Evolutionary conservation across 37 sponge, comb jelly and placozoan species (phyloP).

Genomic region (Geodia barretti): DNA sequence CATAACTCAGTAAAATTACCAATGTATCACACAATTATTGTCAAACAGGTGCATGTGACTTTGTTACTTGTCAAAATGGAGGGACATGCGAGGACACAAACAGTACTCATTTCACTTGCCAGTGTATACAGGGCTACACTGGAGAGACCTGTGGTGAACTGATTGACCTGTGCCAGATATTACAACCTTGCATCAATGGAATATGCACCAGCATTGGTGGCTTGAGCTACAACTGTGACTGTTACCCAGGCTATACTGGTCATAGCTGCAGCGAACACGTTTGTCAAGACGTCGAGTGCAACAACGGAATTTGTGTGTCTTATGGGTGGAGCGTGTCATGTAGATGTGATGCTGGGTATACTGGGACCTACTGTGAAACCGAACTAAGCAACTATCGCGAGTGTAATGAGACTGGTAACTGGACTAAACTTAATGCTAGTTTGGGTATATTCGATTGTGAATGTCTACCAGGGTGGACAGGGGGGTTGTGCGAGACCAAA

Average conservation of each 20-base stretch:
- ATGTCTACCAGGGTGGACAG: not conserved
- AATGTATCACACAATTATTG: not conserved
- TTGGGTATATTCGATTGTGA: not conserved
- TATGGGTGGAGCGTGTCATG: not conserved
- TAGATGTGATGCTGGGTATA: not conserved
- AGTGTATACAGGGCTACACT: not conserved
- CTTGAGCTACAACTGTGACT: not conserved
- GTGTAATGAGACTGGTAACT: not conserved
- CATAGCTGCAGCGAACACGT: not conserved
- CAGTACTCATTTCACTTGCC: not conserved
- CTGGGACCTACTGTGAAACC: not conserved
- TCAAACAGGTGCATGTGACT: not conserved
- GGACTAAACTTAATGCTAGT: not conserved
- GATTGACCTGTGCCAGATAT: not conserved
- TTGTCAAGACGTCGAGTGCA: slow-evolving; percentile 6
- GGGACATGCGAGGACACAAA: slow-evolving; percentile 1
- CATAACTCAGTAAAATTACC: too few relatives aligned
- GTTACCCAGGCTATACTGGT: slow-evolving; percentile 23
- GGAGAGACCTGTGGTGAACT: slow-evolving; percentile 2
- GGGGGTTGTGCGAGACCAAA: not conserved
- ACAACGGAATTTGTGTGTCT: not conserved
- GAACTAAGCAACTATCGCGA: not conserved
- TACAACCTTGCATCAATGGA: slow-evolving; percentile 6
- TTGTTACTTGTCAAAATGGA: slow-evolving; percentile 12
- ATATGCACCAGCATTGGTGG: not conserved